phyloP scores from a whole-genome alignment of 2,888 invertebrate genomes.

The Eurois occulta region DNA sequence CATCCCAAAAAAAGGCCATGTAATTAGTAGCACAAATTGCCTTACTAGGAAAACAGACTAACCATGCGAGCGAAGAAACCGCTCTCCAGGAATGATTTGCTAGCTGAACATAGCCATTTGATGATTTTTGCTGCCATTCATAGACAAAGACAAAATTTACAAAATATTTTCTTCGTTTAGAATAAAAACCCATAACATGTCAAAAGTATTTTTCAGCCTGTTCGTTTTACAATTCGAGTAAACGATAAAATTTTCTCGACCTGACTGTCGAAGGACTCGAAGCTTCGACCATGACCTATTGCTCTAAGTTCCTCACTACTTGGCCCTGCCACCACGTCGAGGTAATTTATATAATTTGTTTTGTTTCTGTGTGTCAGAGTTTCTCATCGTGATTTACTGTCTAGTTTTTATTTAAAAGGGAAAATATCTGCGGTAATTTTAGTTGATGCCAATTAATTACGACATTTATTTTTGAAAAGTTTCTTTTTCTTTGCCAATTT shows the following conservation, averaged over 20 bases:
- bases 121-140: too few species aligned
- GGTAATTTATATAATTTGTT: slow-evolving; percentile 51
- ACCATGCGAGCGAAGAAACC: too few species aligned
- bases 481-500: not conserved
- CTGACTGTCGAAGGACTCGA: slow-evolving; percentile 53
- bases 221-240: not conserved
- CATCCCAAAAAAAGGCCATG: too few species aligned
- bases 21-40: too few species aligned
- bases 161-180: not conserved
- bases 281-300: slow-evolving; percentile 52
- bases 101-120: too few species aligned
- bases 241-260: slow-evolving; percentile 54
- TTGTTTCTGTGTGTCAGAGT: slow-evolving; percentile 32
- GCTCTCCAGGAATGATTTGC: too few species aligned
- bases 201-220: not conserved
- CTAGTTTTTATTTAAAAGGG: not conserved
- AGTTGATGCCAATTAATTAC: not conserved
- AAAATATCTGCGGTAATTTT: not conserved
- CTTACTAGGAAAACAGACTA: too few species aligned
- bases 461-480: not conserved
- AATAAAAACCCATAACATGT: too few species aligned
- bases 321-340: slow-evolving; percentile 38
- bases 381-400: slow-evolving; percentile 28
- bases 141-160: not conserved
- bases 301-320: slow-evolving; percentile 44